phyloP scores from a whole-genome alignment of 2,888 invertebrate species.

The Drosophila meridionalis region DNA sequence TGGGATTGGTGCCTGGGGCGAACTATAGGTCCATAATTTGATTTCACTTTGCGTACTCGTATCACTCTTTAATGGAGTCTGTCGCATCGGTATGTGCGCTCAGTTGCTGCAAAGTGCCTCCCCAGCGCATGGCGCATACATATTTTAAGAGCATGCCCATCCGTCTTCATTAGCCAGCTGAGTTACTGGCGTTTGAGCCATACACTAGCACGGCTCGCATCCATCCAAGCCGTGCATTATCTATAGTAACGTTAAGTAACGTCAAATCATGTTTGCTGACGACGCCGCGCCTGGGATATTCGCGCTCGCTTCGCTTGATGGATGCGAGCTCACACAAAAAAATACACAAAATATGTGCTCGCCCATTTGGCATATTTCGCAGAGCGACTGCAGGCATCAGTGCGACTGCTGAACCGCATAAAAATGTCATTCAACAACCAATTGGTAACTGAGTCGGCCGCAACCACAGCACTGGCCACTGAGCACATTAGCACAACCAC shows the following conservation, averaged over 20 bases:
- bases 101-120: slow-evolving; percentile 51
- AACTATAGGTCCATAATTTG: slow-evolving; percentile 47
- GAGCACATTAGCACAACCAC: slow-evolving; percentile 48
- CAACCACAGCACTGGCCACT: slow-evolving; percentile 40
- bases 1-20: slow-evolving; percentile 10
- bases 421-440: slow-evolving; percentile 56
- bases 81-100: slow-evolving; percentile 25
- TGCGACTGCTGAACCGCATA: slow-evolving; percentile 61
- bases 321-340: slow-evolving; percentile 33
- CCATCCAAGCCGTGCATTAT: slow-evolving; percentile 42
- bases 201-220: slow-evolving; percentile 6
- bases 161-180: slow-evolving; percentile 69
- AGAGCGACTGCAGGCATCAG: slow-evolving; percentile 62
- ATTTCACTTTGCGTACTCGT: slow-evolving; percentile 26
- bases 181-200: slow-evolving; percentile 24
- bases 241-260: slow-evolving; percentile 41
- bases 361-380: slow-evolving; percentile 55
- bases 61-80: slow-evolving; percentile 41
- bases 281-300: slow-evolving; percentile 16
- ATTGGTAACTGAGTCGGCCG: slow-evolving; percentile 20
- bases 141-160: slow-evolving; percentile 66
- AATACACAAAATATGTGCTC: slow-evolving; percentile 26
- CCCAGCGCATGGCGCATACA: slow-evolving; percentile 50
- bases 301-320: slow-evolving; percentile 44
- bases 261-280: slow-evolving; percentile 55